A percentile compares a stretch with the other conserved stretches of the same genome.
Evolutionary conservation across 64 coral and sea anemone species (phyloP).

Genomic region (Pocillopora verrucosa): DNA sequence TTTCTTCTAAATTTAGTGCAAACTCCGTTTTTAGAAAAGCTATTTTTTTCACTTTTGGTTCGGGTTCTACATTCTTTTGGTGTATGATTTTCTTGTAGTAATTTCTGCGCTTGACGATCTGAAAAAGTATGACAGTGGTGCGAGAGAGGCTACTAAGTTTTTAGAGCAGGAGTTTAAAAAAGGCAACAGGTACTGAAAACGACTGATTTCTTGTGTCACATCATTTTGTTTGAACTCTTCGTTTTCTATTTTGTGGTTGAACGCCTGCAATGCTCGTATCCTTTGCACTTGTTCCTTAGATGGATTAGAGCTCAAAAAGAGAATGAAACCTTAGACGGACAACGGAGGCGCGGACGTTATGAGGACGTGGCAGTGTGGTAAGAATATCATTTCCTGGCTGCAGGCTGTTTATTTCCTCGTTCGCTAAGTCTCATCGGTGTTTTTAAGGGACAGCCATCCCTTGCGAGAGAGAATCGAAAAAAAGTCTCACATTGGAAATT

Average conservation of each 20-base stretch:
- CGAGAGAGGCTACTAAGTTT: constrained; percentile 92
- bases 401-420: not conserved
- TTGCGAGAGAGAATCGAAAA: no score
- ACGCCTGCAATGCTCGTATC: not conserved
- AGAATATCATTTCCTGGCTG: not conserved
- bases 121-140: constrained; percentile 93
- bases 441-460: no score
- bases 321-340: constrained; percentile 53
- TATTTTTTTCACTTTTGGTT: not conserved
- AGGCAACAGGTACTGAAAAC: constrained; percentile 76
- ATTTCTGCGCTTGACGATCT: constrained; percentile 93
- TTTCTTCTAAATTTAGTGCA: not conserved
- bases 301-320: constrained; percentile 98
- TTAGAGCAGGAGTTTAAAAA: constrained; percentile 91
- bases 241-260: not conserved
- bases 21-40: not conserved
- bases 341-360: constrained; percentile 77
- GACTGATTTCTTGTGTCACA: not conserved
- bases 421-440: no score
- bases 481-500: no score
- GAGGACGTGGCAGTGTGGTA: constrained; percentile 98
- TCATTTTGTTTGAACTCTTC: not conserved
- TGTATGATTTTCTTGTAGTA: constrained; percentile 44
- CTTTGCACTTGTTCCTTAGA: constrained; percentile 20
- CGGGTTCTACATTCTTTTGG: not conserved